Conservation (phyloP, 2,888 invertebrate genomes). For the Andrena haemorrhoa region DNA sequence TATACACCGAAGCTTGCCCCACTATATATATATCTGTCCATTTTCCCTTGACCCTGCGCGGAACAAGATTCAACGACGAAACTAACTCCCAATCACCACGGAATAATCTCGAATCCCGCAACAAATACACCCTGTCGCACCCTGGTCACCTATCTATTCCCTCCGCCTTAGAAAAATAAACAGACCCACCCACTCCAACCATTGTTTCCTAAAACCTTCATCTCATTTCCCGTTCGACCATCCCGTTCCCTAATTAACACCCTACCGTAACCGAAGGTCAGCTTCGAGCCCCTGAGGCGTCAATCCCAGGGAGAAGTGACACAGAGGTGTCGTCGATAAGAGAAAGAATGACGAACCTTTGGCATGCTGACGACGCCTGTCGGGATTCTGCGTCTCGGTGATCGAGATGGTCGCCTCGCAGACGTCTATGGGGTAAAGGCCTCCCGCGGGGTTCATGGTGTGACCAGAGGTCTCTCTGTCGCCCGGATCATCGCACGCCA, state of each 20-base stretch:
- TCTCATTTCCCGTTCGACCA: no score
- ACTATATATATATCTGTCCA: not conserved
- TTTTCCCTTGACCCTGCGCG: not conserved
- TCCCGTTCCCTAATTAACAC: no score
- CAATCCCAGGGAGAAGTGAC: not conserved
- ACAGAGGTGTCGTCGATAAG: not conserved
- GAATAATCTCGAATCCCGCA: conserved; percentile 9
- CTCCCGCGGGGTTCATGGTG: not conserved
- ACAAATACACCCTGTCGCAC: not conserved
- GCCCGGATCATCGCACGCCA: conserved; percentile 44
- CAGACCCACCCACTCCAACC: not conserved
- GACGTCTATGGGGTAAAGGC: conserved; percentile 68
- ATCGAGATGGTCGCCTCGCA: conserved; percentile 76
- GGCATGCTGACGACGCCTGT: conserved; percentile 56
- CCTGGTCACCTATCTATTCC: not conserved
- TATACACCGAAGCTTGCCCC: no score
- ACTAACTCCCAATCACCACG: not conserved
- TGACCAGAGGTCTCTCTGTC: conserved; percentile 14
- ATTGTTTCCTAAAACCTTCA: no score
- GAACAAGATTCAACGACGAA: not conserved
- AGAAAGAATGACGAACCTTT: conserved; percentile 75
- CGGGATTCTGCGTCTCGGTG: conserved; percentile 65
- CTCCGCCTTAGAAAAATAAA: not conserved
- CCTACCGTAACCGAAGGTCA: no score
- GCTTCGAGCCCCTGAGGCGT: no score